Evolutionary conservation across 1,140 invertebrate genomes (phyloP).

Genomic region (Papilio xuthus): DNA sequence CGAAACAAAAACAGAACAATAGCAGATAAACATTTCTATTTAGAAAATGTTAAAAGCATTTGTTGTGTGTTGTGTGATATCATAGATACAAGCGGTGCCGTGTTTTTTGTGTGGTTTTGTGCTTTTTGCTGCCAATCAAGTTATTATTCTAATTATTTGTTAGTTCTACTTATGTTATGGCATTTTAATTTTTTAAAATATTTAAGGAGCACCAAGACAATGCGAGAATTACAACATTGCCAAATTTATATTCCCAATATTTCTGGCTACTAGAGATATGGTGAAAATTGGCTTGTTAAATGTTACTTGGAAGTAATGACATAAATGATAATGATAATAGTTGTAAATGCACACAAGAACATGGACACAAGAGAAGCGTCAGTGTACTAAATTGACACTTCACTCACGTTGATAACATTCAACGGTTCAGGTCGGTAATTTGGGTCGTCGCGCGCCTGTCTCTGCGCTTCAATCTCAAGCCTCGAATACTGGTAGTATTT

Average conservation of each 20-base stretch:
- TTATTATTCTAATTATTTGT: neutral
- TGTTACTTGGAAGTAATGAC: neutral
- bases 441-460: conserved; percentile 82
- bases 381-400: conserved; percentile 53
- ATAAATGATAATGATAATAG: neutral
- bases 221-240: neutral
- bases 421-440: conserved; percentile 84
- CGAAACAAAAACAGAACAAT: neutral
- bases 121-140: neutral
- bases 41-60: neutral
- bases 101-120: conserved; percentile 5
- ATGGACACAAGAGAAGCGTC: conserved; percentile 52
- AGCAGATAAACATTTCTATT: neutral
- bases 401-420: conserved; percentile 85
- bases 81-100: neutral
- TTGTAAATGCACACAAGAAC: conserved; percentile 19
- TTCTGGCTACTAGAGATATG: neutral
- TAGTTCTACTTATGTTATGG: neutral
- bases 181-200: neutral
- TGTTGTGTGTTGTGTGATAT: neutral
- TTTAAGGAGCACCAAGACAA: neutral
- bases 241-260: neutral
- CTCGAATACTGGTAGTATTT: conserved; percentile 82
- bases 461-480: conserved; percentile 79
- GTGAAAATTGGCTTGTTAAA: neutral